These are phyloP conservation scores for Peribatodes rhomboidaria DNA, from an alignment of 2,888 invertebrate genomes.

Conservation along the genomic window DNA sequence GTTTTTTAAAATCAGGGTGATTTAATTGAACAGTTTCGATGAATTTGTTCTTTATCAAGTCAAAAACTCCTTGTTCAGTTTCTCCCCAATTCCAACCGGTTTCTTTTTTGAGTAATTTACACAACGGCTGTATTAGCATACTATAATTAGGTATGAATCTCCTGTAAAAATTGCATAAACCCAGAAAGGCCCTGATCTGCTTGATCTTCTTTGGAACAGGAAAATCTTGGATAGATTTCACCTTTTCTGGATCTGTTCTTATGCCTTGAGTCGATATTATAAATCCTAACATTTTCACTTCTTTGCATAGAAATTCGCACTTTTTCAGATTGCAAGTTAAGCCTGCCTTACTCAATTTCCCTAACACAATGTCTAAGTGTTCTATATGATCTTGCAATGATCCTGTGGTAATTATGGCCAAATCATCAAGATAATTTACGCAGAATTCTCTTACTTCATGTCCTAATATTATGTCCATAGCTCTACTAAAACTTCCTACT, in stretches of 20 bases:
- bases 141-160: constrained; percentile 45
- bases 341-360: constrained; percentile 24
- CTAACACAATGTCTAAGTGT: constrained; percentile 39
- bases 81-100: constrained; percentile 36
- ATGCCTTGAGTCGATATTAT: constrained; percentile 40
- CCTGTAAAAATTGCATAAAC: constrained; percentile 48
- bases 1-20: constrained; percentile 33
- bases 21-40: constrained; percentile 21
- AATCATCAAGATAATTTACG: constrained; percentile 49
- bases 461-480: constrained; percentile 50
- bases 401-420: constrained; percentile 44
- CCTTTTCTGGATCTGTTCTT: constrained; percentile 18
- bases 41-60: constrained; percentile 39
- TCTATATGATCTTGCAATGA: constrained; percentile 39
- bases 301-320: constrained; percentile 29
- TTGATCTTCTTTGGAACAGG: constrained; percentile 45
- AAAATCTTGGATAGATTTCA: constrained; percentile 34
- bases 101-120: constrained; percentile 43
- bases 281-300: constrained; percentile 43
- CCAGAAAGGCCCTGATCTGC: constrained; percentile 48
- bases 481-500: constrained; percentile 49
- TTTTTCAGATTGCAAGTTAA: constrained; percentile 31
- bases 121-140: constrained; percentile 33
- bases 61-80: constrained; percentile 40
- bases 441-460: constrained; percentile 46